Conservation (phyloP, 2,888 invertebrate species). For the Euclidia mi region DNA sequence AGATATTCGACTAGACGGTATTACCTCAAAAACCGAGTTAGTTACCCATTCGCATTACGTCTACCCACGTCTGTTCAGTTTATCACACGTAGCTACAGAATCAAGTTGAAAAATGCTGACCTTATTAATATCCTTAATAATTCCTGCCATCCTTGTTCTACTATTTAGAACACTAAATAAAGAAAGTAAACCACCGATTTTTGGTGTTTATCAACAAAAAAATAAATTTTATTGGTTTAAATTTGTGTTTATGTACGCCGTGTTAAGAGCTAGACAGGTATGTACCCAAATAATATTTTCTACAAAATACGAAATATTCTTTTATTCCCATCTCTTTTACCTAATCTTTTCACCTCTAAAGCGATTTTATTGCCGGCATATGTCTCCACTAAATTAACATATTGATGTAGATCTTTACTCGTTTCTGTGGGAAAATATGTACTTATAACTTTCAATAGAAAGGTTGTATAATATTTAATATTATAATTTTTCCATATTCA, state of each 20-base stretch:
- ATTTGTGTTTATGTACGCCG: slow-evolving; percentile 81
- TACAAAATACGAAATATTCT: too few relatives aligned
- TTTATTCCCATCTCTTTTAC: too few relatives aligned
- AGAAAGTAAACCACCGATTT: slow-evolving; percentile 74
- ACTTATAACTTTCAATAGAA: too few relatives aligned
- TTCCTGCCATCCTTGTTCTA: slow-evolving; percentile 68
- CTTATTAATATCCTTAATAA: slow-evolving; percentile 62
- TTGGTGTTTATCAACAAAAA: slow-evolving; percentile 87
- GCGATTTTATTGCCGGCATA: too few relatives aligned
- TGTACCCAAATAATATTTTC: slow-evolving; percentile 31
- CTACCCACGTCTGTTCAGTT: neutral
- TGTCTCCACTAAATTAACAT: too few relatives aligned
- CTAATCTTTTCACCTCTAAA: too few relatives aligned
- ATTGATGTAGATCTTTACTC: too few relatives aligned
- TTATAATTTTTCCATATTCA: slow-evolving; percentile 48
- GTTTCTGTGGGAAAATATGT: too few relatives aligned
- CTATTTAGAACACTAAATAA: slow-evolving; percentile 75
- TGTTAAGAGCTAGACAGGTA: slow-evolving; percentile 85
- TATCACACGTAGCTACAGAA: neutral
- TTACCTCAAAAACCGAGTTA: neutral
- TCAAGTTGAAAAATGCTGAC: slow-evolving; percentile 59
- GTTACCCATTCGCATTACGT: neutral
- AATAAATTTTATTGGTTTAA: slow-evolving; percentile 88
- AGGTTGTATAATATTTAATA: too few relatives aligned
- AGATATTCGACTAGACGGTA: slow-evolving; percentile 32